Base-by-base conservation (phyloP, 2,797 vertebrate genomes). In the Fistularia commersonii region DNA sequence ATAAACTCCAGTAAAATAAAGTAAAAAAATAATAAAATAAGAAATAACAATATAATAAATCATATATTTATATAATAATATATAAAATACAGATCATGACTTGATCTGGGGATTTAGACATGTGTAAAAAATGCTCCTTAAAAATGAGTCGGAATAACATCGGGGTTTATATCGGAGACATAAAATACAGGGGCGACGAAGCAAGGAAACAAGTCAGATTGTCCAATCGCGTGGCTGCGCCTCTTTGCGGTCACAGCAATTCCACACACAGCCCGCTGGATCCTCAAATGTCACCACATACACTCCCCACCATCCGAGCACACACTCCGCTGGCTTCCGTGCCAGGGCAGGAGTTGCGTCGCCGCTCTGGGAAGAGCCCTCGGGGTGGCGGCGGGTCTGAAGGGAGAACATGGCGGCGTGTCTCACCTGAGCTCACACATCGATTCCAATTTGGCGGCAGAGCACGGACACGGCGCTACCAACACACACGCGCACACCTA, bases 351-450 rank as follows among this genome's bases (percentile, higher is more conserved):
- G 15, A 56, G 46, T 47, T 15, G 5, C 57, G 47, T 41, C 50
- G 45, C 48, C 4, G 8, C 51, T 39, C 5, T 8, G 42, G 49
- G 43, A 34, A 45, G 50, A 23, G 34, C 34, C 37, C 32, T 23
- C 23, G 23, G 23, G 23, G 23, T 23, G 23, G 23, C 23, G 32
- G 53, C 57, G 54, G 37, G 54, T 64, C 69, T 72, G 72, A 82
- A 79, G 75, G 63, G 67, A 64, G 65, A 54, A 76, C 66, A 41
- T 11, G 15, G 68, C 46, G 36, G 14, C 42, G 66, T 33, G 69
- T 79, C 81, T 68, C 79, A 79, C 69, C 66, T 64, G 73, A 81
- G 54, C 56, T 80, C 80, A 47, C 57, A 41, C 58, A 44, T 82
- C 69, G 39, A 80, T 75, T 73, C 57, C 52, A 68, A 73, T 79